Conservation (phyloP, 2,113 vertebrate genomes). For the Phalacrocorax brasilianus region DNA sequence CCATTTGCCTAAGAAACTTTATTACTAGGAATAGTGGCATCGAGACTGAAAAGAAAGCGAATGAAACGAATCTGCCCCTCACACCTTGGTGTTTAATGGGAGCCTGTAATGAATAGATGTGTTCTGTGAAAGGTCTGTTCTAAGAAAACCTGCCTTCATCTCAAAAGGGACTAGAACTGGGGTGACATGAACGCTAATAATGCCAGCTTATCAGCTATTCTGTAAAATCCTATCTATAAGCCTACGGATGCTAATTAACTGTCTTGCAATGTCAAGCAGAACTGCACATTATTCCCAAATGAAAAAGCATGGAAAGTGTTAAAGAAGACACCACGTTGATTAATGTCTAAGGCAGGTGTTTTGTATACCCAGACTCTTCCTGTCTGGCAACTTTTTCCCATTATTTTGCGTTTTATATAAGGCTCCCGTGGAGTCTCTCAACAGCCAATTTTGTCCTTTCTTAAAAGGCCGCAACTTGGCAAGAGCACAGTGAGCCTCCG, state of each 20-base stretch:
- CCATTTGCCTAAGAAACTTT: neutral
- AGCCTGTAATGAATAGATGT: neutral
- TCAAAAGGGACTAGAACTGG: neutral
- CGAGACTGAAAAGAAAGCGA: neutral
- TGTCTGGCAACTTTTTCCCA: neutral
- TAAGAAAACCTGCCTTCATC: neutral
- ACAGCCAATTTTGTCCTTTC: neutral
- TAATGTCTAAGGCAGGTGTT: neutral
- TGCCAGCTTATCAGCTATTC: neutral
- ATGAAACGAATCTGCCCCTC: neutral
- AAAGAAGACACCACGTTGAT: neutral
- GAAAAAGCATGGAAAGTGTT: neutral
- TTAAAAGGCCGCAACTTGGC: neutral
- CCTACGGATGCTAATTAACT: slow-evolving; percentile 29
- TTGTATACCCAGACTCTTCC: neutral
- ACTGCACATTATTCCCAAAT: neutral
- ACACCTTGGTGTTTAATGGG: neutral
- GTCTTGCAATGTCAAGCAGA: neutral
- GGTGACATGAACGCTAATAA: neutral
- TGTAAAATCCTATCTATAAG: slow-evolving; percentile 6
- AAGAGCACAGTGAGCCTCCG: neutral
- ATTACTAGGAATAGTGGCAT: neutral
- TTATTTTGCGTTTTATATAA: neutral
- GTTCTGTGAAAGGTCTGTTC: neutral
- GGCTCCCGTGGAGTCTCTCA: neutral